Evolutionary conservation across 2,797 vertebrate species (phyloP), one percentile per base, ranked within the genome.

Genomic region (Sebastiscus albofasciatus): DNA sequence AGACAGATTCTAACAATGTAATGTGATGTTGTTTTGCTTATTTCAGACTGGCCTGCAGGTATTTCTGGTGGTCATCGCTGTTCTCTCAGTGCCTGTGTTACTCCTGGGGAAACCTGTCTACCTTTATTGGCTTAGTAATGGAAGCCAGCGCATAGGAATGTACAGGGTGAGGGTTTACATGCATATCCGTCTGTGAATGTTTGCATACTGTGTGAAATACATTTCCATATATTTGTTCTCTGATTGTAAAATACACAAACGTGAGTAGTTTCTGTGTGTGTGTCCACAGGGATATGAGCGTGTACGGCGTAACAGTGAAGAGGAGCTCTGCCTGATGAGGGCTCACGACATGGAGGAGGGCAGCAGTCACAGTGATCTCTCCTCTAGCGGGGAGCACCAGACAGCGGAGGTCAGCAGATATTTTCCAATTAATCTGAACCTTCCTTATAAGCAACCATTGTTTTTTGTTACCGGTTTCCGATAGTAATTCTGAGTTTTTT

Each of bases 71-170:
- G 80, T 95, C 0, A 46, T 98, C 69, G 97, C 97, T 3, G 80
- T 97, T 3, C 91, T 99, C 58, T 96, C 96, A 0, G 96, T 99
- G 72, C 98, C 98, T 2, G 96, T 99, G 5, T 93, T 99, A 84
- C 95, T 99, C 77, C 69, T 99, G 79, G 99, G 98, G 26, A 99
- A 99, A 90, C 99, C 99, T 0, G 70, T 98, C 49, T 99, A 99
- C 93, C 95, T 99, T 59, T 95, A 97, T 34, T 99, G 98, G 98
- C 92, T 97, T 71, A 96, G 96, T 79, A 96, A 96, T 0, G 97
- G 97, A 80, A 93, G 94, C 67, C 94, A 81, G 8, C 95, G 92
- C 66, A 82, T 98, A 2, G 93, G 95, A 34, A 94, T 95, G 86
- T 97, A 97, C 94, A 96, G 97, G 95, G 98, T 99, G 55, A 94